These are phyloP conservation scores for Archips crataeganus DNA, from an alignment of 2,888 invertebrate genomes.

Conservation along the genomic window DNA sequence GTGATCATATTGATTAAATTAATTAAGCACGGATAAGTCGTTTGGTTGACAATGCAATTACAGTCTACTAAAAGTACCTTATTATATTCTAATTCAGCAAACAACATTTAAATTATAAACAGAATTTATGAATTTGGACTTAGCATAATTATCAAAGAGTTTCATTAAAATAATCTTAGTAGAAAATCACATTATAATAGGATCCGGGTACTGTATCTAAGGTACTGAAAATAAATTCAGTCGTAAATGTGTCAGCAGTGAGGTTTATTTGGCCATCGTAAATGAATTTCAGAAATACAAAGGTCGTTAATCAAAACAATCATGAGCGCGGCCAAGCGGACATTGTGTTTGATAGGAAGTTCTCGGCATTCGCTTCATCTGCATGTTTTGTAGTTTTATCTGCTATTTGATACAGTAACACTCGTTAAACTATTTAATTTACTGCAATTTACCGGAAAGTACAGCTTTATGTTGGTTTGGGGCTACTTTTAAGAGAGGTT, in stretches of 20 bases:
- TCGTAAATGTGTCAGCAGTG: background rate
- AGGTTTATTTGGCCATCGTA: constrained; percentile 2
- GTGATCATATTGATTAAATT: no score
- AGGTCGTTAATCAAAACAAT: background rate
- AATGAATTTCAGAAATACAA: background rate
- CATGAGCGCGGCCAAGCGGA: background rate
- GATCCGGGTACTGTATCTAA: background rate
- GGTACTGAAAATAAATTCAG: background rate
- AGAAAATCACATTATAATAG: no score
- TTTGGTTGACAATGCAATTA: no score
- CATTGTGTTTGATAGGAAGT: background rate
- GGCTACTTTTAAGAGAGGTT: background rate
- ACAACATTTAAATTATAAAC: no score
- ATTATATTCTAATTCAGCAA: no score
- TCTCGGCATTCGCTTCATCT: background rate
- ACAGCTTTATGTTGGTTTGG: background rate
- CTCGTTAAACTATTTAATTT: background rate
- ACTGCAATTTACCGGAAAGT: background rate
- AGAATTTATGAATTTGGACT: no score
- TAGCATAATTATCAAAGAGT: no score
- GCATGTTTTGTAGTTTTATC: background rate
- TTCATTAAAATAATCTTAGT: no score
- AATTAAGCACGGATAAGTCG: no score
- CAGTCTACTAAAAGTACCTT: no score
- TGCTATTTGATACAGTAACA: background rate